Evolutionary conservation across 2,797 vertebrate genomes (phyloP).

Genomic region (Dicrostonyx torquatus): DNA sequence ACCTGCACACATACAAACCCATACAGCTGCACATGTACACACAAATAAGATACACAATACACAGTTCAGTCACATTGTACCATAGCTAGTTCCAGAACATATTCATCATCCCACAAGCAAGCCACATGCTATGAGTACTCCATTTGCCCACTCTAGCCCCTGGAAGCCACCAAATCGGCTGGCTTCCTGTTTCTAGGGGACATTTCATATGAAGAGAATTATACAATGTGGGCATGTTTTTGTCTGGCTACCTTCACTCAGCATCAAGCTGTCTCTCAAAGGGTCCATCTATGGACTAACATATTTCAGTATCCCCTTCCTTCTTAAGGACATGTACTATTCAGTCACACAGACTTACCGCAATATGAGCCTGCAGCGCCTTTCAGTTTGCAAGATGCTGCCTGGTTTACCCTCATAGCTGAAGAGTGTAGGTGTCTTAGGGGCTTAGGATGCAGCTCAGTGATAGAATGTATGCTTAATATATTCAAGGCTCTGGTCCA

Average conservation of each 20-base stretch:
- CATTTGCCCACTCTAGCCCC: not conserved
- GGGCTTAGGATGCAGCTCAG: not conserved
- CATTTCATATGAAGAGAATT: not conserved
- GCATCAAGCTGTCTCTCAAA: constrained; percentile 47
- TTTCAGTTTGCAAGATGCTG: constrained; percentile 26
- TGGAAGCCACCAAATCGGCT: not conserved
- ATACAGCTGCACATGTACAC: not conserved
- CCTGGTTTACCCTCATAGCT: not conserved
- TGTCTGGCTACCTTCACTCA: constrained; percentile 19
- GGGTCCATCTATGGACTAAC: not conserved
- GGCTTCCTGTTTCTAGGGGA: not conserved
- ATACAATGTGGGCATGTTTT: not conserved
- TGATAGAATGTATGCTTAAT: not conserved
- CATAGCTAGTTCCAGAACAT: constrained; percentile 20
- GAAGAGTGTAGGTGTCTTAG: not conserved
- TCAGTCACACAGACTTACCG: not conserved
- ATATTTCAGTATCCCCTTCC: not conserved
- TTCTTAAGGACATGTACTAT: constrained; percentile 21
- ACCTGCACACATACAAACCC: not conserved
- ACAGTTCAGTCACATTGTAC: not conserved
- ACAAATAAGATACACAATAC: not conserved
- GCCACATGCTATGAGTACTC: not conserved
- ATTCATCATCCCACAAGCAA: constrained; percentile 16
- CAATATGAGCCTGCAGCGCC: not conserved
- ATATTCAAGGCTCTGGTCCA: not conserved